Evolutionary conservation across 2,113 vertebrate species (phyloP).

Genomic region (Petromus typicus): DNA sequence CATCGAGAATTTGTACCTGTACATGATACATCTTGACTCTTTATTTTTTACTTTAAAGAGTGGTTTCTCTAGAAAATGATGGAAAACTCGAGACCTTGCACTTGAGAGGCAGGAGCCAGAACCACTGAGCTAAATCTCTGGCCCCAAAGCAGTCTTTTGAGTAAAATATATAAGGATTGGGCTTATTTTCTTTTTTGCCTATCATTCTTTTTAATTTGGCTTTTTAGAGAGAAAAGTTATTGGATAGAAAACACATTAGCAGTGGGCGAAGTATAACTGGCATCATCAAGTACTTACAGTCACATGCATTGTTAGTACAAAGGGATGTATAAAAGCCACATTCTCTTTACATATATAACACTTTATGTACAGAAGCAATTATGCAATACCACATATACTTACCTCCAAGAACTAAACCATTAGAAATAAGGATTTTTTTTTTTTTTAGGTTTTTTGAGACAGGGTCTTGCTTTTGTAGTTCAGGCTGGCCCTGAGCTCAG

Average conservation of each 20-base stretch:
- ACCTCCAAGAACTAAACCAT: not conserved
- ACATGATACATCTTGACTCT: not conserved
- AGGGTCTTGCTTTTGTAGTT: too few relatives aligned
- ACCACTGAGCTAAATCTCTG: too few relatives aligned
- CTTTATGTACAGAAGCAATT: constrained; percentile 42
- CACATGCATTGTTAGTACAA: not conserved
- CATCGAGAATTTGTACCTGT: too few relatives aligned
- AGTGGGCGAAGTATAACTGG: not conserved
- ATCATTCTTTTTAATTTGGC: not conserved
- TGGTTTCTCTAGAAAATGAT: not conserved
- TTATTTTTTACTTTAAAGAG: constrained; percentile 39
- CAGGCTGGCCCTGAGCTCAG: too few relatives aligned
- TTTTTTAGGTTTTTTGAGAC: too few relatives aligned
- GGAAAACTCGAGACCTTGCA: not conserved
- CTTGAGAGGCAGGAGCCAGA: too few relatives aligned
- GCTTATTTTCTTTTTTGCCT: not conserved
- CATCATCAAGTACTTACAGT: constrained; percentile 23
- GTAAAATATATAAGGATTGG: not conserved
- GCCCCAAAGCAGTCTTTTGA: not conserved
- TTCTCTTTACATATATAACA: not conserved
- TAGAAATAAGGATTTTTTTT: constrained; percentile 18
- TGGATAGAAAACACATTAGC: not conserved
- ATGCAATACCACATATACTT: not conserved
- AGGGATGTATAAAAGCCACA: constrained; percentile 18
- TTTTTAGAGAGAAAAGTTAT: constrained; percentile 49